Base-by-base conservation (phyloP, 2,113 vertebrate species). In the Holacanthus passer region DNA sequence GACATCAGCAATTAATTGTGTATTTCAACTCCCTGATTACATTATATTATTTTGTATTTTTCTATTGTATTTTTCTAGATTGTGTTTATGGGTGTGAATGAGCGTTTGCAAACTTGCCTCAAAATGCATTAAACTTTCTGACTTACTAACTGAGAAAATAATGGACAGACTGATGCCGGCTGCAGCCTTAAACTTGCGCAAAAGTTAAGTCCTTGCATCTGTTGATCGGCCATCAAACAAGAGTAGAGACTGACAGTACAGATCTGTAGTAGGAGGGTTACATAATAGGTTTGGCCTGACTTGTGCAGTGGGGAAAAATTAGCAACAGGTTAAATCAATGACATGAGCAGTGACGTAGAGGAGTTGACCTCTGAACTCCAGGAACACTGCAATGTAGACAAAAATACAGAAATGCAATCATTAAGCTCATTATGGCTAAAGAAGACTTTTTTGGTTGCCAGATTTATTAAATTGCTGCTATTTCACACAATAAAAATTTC, bases 241-340 rank as follows among this genome's bases (percentile, higher is more conserved):
- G n/a, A n/a, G n/a, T 27, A 9, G 58, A 31, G 43, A 20, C 24
- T 75, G 83, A 17, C 63, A 24, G 65, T 53, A 17, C 27, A 29
- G 27, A 59, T 76, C 19, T 73, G 37, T 10, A 53, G 32, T 22
- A 37, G 31, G n/a, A 43, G 48, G 22, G 52, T 81, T 83, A 63
- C 73, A 73, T 81, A 82, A 88, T 9, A 56, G 47, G 32, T 60
- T 45, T 10, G 80, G 43, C 69, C 37, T 81, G 43, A 71, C 53
- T 53, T 66, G 29, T 82, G 52, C 52, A 59, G 56, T 5, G 41
- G 41, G 64, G 69, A 50, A 64, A 67, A 76, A 63, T 53, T 39
- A 83, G 48, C 77, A 89, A 83, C 86, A 87, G 69, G 86, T 83
- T 86, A 66, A 69, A 81, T 69, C 80, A 64, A 55, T 79, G 75